These are phyloP conservation scores for Pandemis corylana DNA, from an alignment of 2,888 invertebrate genomes.

Conservation along the genomic window DNA sequence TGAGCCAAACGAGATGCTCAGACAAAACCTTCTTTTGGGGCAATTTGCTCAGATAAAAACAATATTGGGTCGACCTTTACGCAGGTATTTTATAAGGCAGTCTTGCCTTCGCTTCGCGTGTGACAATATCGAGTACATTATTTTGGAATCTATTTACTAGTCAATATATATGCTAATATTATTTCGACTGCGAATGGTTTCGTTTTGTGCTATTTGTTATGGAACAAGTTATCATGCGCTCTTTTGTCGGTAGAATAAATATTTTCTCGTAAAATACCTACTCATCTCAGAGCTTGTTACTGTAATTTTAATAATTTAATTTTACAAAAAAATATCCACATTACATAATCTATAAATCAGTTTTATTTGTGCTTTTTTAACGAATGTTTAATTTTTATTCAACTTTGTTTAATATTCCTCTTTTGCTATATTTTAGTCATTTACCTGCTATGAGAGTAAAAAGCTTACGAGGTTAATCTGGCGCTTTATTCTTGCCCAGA, in stretches of 20 bases:
- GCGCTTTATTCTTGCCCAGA: background rate
- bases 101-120: slow-evolving; percentile 30
- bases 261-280: background rate
- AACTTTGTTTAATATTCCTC: too few relatives aligned
- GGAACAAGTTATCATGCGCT: slow-evolving; percentile 26
- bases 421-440: background rate
- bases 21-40: background rate
- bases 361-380: too few relatives aligned
- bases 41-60: slow-evolving; percentile 19
- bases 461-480: background rate
- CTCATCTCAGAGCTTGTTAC: too few relatives aligned
- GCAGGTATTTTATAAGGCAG: slow-evolving; percentile 23
- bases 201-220: slow-evolving; percentile 35
- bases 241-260: slow-evolving; percentile 21
- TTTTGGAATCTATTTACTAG: slow-evolving; percentile 40
- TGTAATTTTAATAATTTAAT: too few relatives aligned
- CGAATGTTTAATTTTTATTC: too few relatives aligned
- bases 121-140: slow-evolving; percentile 40
- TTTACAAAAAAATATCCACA: background rate
- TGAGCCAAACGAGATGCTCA: background rate
- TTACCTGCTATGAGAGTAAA: background rate
- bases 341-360: too few relatives aligned
- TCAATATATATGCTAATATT: slow-evolving; percentile 41
- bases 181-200: slow-evolving; percentile 39
- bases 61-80: slow-evolving; percentile 33